Evolutionary conservation across 1,140 invertebrate species (phyloP), one percentile per base, ranked within the genome.

Genomic region (Eupristina koningsbergeri): DNA sequence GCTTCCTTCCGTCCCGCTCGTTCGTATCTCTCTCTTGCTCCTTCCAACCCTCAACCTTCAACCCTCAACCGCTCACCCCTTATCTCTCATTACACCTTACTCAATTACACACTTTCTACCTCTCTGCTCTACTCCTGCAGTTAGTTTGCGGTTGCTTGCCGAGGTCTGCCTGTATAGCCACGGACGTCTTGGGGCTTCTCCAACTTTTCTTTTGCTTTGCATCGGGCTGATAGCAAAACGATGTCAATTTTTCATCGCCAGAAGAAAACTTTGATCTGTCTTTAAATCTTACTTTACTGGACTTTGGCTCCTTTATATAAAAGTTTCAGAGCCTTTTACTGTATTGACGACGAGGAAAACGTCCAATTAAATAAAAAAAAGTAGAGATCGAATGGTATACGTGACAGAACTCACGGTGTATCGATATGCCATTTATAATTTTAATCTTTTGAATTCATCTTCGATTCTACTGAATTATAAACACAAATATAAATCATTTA

Each of bases 141-240:
- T 64, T 17, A 45, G 36, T 78, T 45, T 58, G 76, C 39, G 76
- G 22, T 78, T 78, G 41, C 34, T 39, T 19, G 76, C 9, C 3
- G 39, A n/a, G 19, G n/a, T n/a, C 19, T 26, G 58, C 26, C 0
- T 17, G 45, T 41, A 73, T n/a, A 41, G 39, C 15, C 19, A 0
- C 36, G 3, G 58, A 26, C 36, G 41, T 58, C 53, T 58, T 5
- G 53, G 26, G 7, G 26, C 26, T 58, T 58, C 22, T 26, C 26
- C 22, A 3, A 26, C 53, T 58, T 34, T 75, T 75, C 73, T 75
- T 80, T 80, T 80, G 77, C 63, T 79, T 79, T 64, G 17, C 74
- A 61, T 36, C 45, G 31, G 22, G 26, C 39, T 19, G 31, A 61
- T 61, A 34, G 26, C 1, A 77, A 63, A 63, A 34, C 58, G 34